Percentiles rank a stretch among this genome's conserved stretches.
phyloP scores from a whole-genome alignment of 2,888 invertebrate genomes.

The Nemotelus pantherinus region DNA sequence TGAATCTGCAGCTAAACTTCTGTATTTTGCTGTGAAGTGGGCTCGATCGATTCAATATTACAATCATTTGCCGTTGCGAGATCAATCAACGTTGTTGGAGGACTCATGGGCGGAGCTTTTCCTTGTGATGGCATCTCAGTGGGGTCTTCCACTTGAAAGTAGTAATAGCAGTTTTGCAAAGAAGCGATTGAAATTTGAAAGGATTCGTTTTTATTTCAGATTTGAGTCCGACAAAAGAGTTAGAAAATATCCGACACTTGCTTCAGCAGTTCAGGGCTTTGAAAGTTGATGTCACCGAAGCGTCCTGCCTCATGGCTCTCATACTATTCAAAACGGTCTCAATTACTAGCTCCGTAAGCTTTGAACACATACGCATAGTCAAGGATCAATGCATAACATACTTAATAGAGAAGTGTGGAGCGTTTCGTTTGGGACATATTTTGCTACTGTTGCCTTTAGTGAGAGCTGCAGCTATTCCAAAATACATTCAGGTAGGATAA shows the following conservation, averaged over 20 bases:
- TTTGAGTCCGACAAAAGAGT: slow-evolving; percentile 59
- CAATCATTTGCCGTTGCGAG: slow-evolving; percentile 70
- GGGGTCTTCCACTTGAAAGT: slow-evolving; percentile 76
- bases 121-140: slow-evolving; percentile 83
- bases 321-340: slow-evolving; percentile 84
- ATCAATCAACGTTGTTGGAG: slow-evolving; percentile 78
- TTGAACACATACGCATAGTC: slow-evolving; percentile 68
- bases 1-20: slow-evolving; percentile 78
- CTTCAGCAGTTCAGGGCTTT: slow-evolving; percentile 73
- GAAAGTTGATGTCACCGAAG: slow-evolving; percentile 82
- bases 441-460: slow-evolving; percentile 77
- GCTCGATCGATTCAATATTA: slow-evolving; percentile 80
- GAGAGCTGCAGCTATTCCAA: slow-evolving; percentile 57
- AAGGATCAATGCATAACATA: slow-evolving; percentile 85
- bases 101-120: slow-evolving; percentile 87
- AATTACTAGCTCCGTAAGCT: slow-evolving; percentile 9
- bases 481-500: slow-evolving; percentile 27
- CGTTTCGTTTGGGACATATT: slow-evolving; percentile 76
- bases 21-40: slow-evolving; percentile 84
- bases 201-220: background rate
- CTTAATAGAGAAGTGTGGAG: slow-evolving; percentile 76
- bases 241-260: slow-evolving; percentile 71
- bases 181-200: background rate
- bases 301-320: slow-evolving; percentile 84
- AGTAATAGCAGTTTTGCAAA: background rate